phyloP scores from a whole-genome alignment of 2,797 vertebrate species.

The Poecilia wingei region DNA sequence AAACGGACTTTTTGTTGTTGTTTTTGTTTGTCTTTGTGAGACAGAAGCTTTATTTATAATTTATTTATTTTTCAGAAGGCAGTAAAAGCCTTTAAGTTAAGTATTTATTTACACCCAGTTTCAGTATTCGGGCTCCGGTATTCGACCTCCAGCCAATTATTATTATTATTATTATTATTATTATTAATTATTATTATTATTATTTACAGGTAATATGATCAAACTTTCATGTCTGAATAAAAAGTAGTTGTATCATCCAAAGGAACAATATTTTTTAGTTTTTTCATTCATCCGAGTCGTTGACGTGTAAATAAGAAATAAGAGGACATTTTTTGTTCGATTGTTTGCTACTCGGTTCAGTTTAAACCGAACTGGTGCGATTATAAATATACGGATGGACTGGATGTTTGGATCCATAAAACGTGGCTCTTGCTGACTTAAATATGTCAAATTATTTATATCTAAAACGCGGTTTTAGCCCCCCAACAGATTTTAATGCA shows the following conservation, averaged over 20 bases:
- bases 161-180: slow-evolving; percentile 59
- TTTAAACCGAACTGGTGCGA: slow-evolving; percentile 57
- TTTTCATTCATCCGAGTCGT: slow-evolving; percentile 37
- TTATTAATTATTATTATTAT: slow-evolving; percentile 53
- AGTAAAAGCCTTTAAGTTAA: slow-evolving; percentile 69
- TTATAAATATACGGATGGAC: slow-evolving; percentile 5
- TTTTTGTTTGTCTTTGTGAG: slow-evolving; percentile 27
- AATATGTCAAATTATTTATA: slow-evolving; percentile 53
- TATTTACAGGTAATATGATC: slow-evolving; percentile 11
- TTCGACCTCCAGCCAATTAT: slow-evolving; percentile 54
- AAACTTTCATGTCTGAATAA: slow-evolving; percentile 29
- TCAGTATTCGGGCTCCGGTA: slow-evolving; percentile 59
- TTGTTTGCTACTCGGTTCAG: slow-evolving; percentile 60
- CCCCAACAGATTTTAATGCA: slow-evolving; percentile 20
- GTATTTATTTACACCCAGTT: slow-evolving; percentile 73
- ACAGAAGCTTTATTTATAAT: slow-evolving; percentile 76
- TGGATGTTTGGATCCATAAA: slow-evolving; percentile 1
- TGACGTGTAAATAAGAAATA: slow-evolving; percentile 82
- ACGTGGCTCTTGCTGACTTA: slow-evolving; percentile 48
- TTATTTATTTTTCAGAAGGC: slow-evolving; percentile 76
- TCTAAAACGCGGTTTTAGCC: slow-evolving; percentile 13
- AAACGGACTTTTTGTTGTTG: slow-evolving; percentile 48
- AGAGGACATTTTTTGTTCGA: slow-evolving; percentile 44
- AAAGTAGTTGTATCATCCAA: slow-evolving; percentile 40
- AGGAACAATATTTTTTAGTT: slow-evolving; percentile 34